These are phyloP conservation scores for Crocidura indochinensis DNA, from an alignment of 2,797 vertebrate genomes.

Conservation along the genomic window DNA sequence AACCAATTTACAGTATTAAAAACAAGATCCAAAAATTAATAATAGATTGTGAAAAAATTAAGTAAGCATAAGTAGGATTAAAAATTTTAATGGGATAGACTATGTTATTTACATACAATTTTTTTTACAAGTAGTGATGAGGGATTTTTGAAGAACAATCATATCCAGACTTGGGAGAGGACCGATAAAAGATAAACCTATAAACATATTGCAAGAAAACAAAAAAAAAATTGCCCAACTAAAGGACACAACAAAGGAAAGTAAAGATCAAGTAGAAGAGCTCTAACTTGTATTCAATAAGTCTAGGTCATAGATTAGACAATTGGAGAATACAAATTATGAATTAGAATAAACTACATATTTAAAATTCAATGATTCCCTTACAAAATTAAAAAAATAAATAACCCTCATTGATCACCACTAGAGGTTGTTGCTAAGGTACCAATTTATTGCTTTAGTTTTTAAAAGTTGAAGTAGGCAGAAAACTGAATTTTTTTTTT, in stretches of 20 bases:
- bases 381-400: background rate
- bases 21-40: too few species aligned
- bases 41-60: too few species aligned
- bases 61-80: too few species aligned
- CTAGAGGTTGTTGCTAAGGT: constrained; percentile 67
- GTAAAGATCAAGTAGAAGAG: background rate
- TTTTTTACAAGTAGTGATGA: background rate
- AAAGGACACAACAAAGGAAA: background rate
- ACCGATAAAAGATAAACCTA: constrained; percentile 22
- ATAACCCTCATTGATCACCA: constrained; percentile 56
- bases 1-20: too few species aligned
- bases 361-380: constrained; percentile 24
- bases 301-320: background rate
- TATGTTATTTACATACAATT: background rate
- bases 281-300: too few species aligned
- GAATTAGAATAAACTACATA: constrained; percentile 27
- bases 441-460: constrained; percentile 50
- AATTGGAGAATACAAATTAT: background rate
- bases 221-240: background rate
- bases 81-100: background rate
- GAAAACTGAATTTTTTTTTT: background rate
- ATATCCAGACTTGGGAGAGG: background rate
- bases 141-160: constrained; percentile 13
- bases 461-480: background rate
- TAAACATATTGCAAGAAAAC: background rate